phyloP scores from a whole-genome alignment of 37 sponge, comb jelly and placozoan species.

The Crambe crambe region DNA sequence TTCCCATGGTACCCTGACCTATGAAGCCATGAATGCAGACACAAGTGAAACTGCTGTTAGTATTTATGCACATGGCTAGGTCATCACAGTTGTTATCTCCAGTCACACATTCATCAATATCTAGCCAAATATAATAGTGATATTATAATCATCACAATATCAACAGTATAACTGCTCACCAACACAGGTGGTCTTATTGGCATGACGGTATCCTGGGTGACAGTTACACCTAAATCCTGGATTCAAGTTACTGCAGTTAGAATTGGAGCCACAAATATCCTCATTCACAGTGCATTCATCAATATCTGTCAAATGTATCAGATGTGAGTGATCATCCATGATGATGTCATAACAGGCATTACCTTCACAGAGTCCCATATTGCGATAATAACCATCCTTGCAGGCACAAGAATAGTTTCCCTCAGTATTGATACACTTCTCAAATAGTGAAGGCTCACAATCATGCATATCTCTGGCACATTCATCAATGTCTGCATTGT shows the following conservation, averaged over 20 bases:
- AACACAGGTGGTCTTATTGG: background rate
- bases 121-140: constrained; percentile 4
- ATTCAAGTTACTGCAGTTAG: background rate
- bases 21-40: constrained; percentile 15
- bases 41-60: constrained; percentile 22
- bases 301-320: no score
- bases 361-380: background rate
- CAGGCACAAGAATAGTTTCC: background rate
- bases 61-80: constrained; percentile 19
- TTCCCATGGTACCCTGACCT: background rate
- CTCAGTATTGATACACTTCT: background rate
- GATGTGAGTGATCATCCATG: background rate
- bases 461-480: background rate
- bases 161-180: background rate
- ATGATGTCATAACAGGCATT: background rate
- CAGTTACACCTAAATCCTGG: background rate
- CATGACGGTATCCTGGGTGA: background rate
- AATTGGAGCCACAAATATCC: background rate
- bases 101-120: constrained; percentile 46
- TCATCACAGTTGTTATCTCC: background rate
- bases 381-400: background rate
- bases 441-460: background rate
- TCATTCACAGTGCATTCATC: constrained; percentile 1
- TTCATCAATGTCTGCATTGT: background rate
- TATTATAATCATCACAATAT: no score